phyloP scores from a whole-genome alignment of 2,113 vertebrate species.

The Chunga burmeisteri region DNA sequence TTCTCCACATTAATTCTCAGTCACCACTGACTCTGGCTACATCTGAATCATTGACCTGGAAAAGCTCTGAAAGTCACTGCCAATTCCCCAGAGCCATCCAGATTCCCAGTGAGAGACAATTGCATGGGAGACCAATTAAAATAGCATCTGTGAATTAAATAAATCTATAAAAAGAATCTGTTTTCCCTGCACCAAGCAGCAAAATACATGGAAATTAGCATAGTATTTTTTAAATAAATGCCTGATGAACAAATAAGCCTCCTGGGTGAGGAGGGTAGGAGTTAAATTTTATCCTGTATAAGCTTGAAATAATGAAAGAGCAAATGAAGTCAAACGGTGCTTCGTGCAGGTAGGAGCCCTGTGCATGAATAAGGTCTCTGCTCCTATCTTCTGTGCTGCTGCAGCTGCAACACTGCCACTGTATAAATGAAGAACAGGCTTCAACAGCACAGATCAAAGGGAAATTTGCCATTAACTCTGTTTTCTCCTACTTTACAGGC shows the following conservation, averaged over 20 bases:
- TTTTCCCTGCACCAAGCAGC: background rate
- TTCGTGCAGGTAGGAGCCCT: background rate
- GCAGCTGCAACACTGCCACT: background rate
- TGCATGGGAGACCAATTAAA: constrained; percentile 43
- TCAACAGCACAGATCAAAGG: background rate
- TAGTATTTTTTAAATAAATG: background rate
- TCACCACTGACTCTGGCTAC: background rate
- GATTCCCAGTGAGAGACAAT: constrained; percentile 16
- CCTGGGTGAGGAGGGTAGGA: background rate
- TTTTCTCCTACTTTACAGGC: background rate
- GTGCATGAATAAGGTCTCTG: background rate
- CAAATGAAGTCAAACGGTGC: background rate
- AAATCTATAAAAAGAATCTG: constrained; percentile 32
- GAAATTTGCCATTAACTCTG: background rate
- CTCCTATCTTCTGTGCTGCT: background rate
- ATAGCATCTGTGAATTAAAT: constrained; percentile 52
- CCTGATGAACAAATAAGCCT: constrained; percentile 5
- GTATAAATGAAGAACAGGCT: background rate
- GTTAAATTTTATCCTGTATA: background rate
- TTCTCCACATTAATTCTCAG: constrained; percentile 10
- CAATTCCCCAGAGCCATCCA: constrained; percentile 26
- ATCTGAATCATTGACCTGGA: constrained; percentile 25
- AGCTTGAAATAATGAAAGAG: background rate
- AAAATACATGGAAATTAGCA: background rate
- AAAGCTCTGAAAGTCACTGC: constrained; percentile 33